These are phyloP conservation scores for Musca vetustissima DNA, from an alignment of 1,140 invertebrate species.

Conservation along the genomic window DNA sequence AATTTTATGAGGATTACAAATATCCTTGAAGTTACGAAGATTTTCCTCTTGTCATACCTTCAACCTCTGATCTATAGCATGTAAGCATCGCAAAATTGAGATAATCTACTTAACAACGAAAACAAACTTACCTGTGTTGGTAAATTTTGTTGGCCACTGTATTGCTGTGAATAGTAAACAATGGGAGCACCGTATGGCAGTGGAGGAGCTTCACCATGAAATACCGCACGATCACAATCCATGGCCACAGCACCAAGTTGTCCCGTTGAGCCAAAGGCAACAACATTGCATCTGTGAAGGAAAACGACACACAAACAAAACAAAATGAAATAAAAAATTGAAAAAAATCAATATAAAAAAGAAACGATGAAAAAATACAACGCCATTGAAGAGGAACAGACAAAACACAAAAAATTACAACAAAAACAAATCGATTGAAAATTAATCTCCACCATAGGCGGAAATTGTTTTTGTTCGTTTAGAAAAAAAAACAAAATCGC, in stretches of 20 bases:
- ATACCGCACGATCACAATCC: conserved; percentile 83
- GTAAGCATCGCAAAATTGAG: no score
- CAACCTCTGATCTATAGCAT: no score
- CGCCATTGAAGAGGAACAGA: not conserved
- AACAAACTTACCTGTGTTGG: conserved; percentile 72
- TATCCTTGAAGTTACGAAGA: no score
- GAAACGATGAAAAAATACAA: not conserved
- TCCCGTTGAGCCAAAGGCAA: conserved; percentile 52
- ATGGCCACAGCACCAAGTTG: conserved; percentile 58
- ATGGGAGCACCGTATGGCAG: conserved; percentile 75
- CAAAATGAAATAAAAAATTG: not conserved
- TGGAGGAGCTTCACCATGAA: conserved; percentile 71
- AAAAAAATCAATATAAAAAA: not conserved
- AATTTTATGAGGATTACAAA: no score
- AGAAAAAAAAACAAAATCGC: no score
- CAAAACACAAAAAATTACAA: conserved; percentile 9
- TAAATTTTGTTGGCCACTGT: conserved; percentile 76
- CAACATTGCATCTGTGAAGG: conserved; percentile 51
- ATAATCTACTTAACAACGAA: no score
- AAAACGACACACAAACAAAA: conserved; percentile 5
- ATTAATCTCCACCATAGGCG: conserved; percentile 13
- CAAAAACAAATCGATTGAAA: conserved; percentile 5
- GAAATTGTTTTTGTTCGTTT: conserved; percentile 10
- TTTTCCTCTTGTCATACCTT: no score
- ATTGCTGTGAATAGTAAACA: conserved; percentile 72